Conservation (phyloP, 2,113 vertebrate species). For the Lepus timidus region DNA sequence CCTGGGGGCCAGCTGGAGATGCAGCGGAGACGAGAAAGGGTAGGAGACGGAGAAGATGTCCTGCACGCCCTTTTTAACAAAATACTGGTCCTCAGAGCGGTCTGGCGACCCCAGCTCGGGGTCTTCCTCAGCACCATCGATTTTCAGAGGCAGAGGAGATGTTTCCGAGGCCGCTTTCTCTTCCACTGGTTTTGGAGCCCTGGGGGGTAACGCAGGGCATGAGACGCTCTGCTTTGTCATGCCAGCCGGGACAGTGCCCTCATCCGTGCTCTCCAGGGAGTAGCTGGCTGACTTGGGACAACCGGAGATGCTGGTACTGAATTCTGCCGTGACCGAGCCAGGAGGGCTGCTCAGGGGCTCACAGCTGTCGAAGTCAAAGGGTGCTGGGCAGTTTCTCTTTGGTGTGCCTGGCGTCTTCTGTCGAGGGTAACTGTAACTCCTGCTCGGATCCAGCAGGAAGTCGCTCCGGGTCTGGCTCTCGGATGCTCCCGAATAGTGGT, state of each 20-base stretch:
- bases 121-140: conserved; percentile 89
- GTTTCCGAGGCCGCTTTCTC: conserved; percentile 85
- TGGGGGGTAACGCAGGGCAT: conserved; percentile 95
- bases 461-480: conserved; percentile 90
- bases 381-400: conserved; percentile 93
- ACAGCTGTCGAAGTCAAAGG: conserved; percentile 89
- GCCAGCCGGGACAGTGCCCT: conserved; percentile 88
- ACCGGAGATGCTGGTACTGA: conserved; percentile 80
- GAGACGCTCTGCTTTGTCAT: conserved; percentile 93
- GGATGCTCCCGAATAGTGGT: conserved; percentile 90
- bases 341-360: conserved; percentile 80
- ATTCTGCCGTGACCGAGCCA: conserved; percentile 81
- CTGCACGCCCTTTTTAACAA: conserved; percentile 86
- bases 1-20: conserved; percentile 85
- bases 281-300: conserved; percentile 96
- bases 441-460: conserved; percentile 91
- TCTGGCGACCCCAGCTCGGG: conserved; percentile 83
- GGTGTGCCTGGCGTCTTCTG: conserved; percentile 93
- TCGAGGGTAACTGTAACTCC: conserved; percentile 97
- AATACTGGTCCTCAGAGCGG: conserved; percentile 87
- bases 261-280: conserved; percentile 92
- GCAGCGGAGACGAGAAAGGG: conserved; percentile 87
- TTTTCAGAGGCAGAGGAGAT: conserved; percentile 86
- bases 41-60: conserved; percentile 88
- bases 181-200: conserved; percentile 91